These are phyloP conservation scores for human (Homo sapiens) DNA, from an alignment of 2,113 vertebrate species.

Conservation along the genomic window GRCh38 chr6:132038501-132039000, in stretches of 20 bases:
- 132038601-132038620: not conserved
- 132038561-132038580: not conserved
- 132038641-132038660: not conserved
- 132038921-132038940: not conserved
- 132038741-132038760: not conserved
- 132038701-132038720: not conserved
- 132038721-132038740: not conserved
- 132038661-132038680: not conserved
- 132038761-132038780: not conserved
- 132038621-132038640: not conserved
- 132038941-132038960: not conserved
- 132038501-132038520: not conserved
- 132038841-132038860: not conserved
- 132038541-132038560: not conserved
- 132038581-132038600: not conserved
- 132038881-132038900: not conserved
- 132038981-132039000: not conserved
- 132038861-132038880: not conserved
- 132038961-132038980: not conserved
- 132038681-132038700: not conserved
- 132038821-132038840: constrained; percentile 36
- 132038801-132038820: not conserved
- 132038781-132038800: not conserved
- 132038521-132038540: not conserved
- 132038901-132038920: not conserved